Percentiles rank a stretch among this genome's conserved stretches.
These are phyloP conservation scores for Eolophus roseicapilla DNA, from an alignment of 2,113 vertebrate genomes.

Conservation along the genomic window DNA sequence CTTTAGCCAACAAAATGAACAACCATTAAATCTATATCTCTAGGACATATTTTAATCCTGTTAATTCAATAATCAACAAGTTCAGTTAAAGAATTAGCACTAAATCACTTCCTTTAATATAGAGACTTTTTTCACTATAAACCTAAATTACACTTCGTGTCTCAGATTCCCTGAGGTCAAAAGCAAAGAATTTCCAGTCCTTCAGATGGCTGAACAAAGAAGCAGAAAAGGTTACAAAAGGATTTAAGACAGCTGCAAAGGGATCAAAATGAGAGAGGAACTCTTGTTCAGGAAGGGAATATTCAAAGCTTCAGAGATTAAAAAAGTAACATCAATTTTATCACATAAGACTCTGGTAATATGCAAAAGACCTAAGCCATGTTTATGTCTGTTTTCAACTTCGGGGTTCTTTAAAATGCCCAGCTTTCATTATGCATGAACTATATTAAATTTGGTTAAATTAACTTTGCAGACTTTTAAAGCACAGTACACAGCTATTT, in stretches of 20 bases:
- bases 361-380: neutral
- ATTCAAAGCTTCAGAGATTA: neutral
- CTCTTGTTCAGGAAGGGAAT: neutral
- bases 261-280: neutral
- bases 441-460: neutral
- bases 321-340: neutral
- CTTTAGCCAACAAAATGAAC: neutral
- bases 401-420: neutral
- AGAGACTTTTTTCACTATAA: neutral
- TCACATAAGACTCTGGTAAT: neutral
- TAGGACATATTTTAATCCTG: neutral
- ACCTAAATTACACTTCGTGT: neutral
- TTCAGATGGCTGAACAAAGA: neutral
- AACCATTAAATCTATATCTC: neutral
- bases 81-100: neutral
- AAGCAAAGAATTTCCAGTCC: neutral
- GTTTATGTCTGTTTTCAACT: neutral
- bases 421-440: neutral
- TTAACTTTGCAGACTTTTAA: neutral
- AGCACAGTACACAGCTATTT: neutral
- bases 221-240: neutral
- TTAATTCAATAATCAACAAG: neutral
- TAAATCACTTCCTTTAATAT: neutral
- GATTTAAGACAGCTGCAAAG: neutral
- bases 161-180: neutral